These are phyloP conservation scores for Acanthopagrus latus DNA, from an alignment of 2,797 vertebrate genomes.

Conservation along the genomic window DNA sequence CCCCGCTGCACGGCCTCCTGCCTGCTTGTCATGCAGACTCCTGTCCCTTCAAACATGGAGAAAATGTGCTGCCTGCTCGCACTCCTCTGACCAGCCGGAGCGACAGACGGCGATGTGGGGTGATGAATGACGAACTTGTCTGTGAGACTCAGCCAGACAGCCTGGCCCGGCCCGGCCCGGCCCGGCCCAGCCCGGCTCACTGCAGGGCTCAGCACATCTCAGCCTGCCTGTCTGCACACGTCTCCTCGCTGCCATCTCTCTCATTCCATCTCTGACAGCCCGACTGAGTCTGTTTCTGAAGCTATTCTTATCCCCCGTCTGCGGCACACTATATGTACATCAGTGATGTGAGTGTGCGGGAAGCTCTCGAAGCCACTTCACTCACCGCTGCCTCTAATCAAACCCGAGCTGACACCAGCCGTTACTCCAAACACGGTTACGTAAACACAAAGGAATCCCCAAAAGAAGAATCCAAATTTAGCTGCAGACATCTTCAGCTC, in stretches of 20 bases:
- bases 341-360: slow-evolving; percentile 18
- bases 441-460: slow-evolving; percentile 67
- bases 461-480: slow-evolving; percentile 55
- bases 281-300: slow-evolving; percentile 27
- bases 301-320: slow-evolving; percentile 63
- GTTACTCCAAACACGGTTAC: slow-evolving; percentile 48
- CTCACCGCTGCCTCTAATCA: slow-evolving; percentile 48
- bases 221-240: slow-evolving; percentile 45
- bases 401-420: slow-evolving; percentile 50
- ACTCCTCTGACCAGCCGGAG: slow-evolving; percentile 43
- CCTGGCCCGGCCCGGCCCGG: slow-evolving; percentile 46
- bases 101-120: slow-evolving; percentile 27
- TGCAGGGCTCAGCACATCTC: slow-evolving; percentile 42
- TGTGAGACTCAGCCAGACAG: slow-evolving; percentile 44
- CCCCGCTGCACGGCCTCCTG: neutral
- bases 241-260: slow-evolving; percentile 33
- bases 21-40: slow-evolving; percentile 19
- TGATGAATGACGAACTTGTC: slow-evolving; percentile 70
- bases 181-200: slow-evolving; percentile 44
- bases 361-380: slow-evolving; percentile 43
- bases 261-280: slow-evolving; percentile 41
- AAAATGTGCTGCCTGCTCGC: slow-evolving; percentile 30
- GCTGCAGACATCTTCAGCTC: slow-evolving; percentile 51
- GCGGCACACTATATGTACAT: slow-evolving; percentile 19
- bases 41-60: slow-evolving; percentile 27